Evolutionary conservation across 2,797 vertebrate genomes (phyloP).

Genomic region (Alcedo quadribrachys): DNA sequence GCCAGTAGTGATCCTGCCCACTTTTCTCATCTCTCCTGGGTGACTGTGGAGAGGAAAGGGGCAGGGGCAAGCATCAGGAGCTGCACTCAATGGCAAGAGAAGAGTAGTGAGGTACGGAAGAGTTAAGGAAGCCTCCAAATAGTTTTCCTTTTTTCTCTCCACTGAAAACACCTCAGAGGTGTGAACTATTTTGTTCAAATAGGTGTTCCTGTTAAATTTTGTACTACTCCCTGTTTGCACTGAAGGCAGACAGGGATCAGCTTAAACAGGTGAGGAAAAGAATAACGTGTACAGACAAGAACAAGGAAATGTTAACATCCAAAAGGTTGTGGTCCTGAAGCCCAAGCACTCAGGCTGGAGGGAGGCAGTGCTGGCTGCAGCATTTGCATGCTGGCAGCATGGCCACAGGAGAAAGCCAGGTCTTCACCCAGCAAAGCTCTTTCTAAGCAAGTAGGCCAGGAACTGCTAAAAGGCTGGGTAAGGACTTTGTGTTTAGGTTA

Average conservation of each 20-base stretch:
- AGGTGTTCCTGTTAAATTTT: neutral
- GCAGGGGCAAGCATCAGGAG: neutral
- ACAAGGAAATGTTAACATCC: neutral
- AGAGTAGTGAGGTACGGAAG: neutral
- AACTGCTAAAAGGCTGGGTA: neutral
- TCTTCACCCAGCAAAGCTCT: neutral
- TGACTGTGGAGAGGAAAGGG: neutral
- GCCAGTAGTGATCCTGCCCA: neutral
- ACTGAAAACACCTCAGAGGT: neutral
- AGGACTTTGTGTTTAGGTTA: neutral
- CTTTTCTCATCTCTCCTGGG: neutral
- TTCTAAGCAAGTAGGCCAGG: neutral
- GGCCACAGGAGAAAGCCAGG: accelerated
- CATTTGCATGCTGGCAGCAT: accelerated
- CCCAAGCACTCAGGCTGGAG: neutral
- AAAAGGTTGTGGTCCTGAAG: neutral
- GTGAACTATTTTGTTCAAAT: neutral
- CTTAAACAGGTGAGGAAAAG: neutral
- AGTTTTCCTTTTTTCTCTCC: neutral
- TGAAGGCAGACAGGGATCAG: neutral
- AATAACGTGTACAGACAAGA: neutral
- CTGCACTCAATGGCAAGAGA: neutral
- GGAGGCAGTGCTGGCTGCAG: neutral
- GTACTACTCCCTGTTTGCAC: neutral
- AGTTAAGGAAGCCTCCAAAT: neutral